A percentile compares a stretch with the other conserved stretches of the same genome.
These are phyloP conservation scores for Trachemys scripta DNA, from an alignment of 2,113 vertebrate genomes.

Conservation along the genomic window DNA sequence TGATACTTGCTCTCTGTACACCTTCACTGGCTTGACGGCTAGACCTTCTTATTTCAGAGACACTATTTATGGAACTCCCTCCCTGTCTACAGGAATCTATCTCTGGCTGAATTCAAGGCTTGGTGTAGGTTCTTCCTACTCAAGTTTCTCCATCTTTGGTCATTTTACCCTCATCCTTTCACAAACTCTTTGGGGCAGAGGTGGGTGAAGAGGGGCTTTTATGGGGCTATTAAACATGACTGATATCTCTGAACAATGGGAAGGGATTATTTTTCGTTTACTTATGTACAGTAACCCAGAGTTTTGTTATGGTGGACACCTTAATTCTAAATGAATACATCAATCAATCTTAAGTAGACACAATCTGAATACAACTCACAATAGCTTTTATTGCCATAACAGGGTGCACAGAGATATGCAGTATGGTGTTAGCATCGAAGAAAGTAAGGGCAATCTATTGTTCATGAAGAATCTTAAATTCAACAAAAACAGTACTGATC, in stretches of 20 bases:
- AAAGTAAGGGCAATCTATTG: not conserved
- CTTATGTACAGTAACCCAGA: not conserved
- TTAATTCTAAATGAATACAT: not conserved
- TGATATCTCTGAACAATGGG: not conserved
- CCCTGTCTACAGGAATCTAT: not conserved
- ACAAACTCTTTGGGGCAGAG: not conserved
- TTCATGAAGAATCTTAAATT: constrained; percentile 12
- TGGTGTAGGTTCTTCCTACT: not conserved
- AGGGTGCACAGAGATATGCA: not conserved
- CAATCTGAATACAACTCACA: not conserved
- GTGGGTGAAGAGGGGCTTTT: not conserved
- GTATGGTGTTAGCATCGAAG: not conserved
- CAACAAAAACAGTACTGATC: constrained; percentile 6
- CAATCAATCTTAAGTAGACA: not conserved
- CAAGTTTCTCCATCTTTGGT: not conserved
- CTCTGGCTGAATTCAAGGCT: not conserved
- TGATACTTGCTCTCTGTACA: not conserved
- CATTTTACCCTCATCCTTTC: not conserved
- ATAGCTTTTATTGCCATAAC: not conserved
- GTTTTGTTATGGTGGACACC: not conserved
- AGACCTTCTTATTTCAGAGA: not conserved
- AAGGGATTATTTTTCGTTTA: not conserved
- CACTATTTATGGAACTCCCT: not conserved
- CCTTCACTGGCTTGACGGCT: not conserved
- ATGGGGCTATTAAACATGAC: not conserved